Conservation (phyloP, 2,113 vertebrate genomes). For the Nerophis lumbriciformis region DNA sequence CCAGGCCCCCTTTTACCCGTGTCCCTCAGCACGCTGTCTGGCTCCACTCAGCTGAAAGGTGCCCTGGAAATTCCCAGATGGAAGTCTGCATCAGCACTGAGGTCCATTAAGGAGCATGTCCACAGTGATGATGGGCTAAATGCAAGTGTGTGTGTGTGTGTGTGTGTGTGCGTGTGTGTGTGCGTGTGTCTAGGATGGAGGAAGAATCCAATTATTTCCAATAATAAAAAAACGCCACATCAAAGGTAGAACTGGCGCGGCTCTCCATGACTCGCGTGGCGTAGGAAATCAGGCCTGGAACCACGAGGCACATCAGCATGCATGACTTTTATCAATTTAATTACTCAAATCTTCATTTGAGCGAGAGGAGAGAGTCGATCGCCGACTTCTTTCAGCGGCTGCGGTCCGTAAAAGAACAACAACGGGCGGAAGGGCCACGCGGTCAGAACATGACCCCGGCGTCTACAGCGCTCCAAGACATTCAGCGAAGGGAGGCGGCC, state of each 20-base stretch:
- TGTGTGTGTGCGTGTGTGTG: constrained; percentile 12
- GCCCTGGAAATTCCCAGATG: constrained; percentile 24
- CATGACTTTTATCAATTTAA: constrained; percentile 77
- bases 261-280: constrained; percentile 57
- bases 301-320: constrained; percentile 65
- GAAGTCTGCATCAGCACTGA: constrained; percentile 25
- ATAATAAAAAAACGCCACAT: constrained; percentile 73
- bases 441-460: constrained; percentile 44
- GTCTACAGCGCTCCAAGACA: constrained; percentile 34
- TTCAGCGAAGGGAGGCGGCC: constrained; percentile 35
- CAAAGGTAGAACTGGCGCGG: constrained; percentile 71
- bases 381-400: constrained; percentile 38
- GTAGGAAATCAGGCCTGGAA: constrained; percentile 67
- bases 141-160: constrained; percentile 20
- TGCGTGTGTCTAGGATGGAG: constrained; percentile 2
- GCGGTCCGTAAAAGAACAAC: constrained; percentile 47
- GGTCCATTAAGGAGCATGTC: constrained; percentile 63
- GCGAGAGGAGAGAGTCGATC: constrained; percentile 30
- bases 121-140: constrained; percentile 45
- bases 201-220: constrained; percentile 73
- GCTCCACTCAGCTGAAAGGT: constrained; percentile 27
- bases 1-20: constrained; percentile 40
- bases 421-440: constrained; percentile 37
- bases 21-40: constrained; percentile 18
- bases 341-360: constrained; percentile 74